Percentiles rank a stretch among this genome's conserved stretches.
phyloP scores from a whole-genome alignment of 2,888 invertebrate genomes.

The Idaea biselata region DNA sequence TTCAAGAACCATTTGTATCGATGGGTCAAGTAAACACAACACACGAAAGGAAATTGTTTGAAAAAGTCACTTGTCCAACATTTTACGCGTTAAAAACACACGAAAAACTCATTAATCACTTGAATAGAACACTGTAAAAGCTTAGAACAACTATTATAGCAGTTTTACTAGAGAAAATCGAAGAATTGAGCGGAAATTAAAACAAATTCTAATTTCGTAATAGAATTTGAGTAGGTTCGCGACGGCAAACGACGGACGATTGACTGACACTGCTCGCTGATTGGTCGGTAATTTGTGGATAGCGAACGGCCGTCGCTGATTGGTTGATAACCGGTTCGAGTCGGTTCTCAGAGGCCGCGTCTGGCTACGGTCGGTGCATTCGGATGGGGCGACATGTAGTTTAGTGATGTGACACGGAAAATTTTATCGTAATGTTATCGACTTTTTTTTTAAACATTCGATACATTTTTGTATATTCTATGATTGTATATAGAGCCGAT shows the following conservation, averaged over 20 bases:
- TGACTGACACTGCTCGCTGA: constrained; percentile 67
- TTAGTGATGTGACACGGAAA: constrained; percentile 54
- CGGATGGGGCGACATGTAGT: constrained; percentile 31
- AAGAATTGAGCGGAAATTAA: constrained; percentile 35
- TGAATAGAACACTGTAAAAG: not conserved
- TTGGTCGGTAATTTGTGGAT: constrained; percentile 70
- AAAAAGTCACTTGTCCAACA: constrained; percentile 65
- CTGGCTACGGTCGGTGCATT: constrained; percentile 70
- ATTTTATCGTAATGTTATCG: too few relatives aligned
- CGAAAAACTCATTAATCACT: constrained; percentile 24
- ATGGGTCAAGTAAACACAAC: constrained; percentile 34
- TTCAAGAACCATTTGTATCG: constrained; percentile 70
- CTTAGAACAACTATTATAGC: not conserved
- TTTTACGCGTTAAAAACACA: constrained; percentile 38
- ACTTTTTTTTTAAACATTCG: not conserved
- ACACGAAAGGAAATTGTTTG: constrained; percentile 33
- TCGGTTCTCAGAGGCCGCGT: constrained; percentile 68
- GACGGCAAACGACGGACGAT: constrained; percentile 46
- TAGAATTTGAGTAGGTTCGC: constrained; percentile 30
- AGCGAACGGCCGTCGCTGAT: constrained; percentile 63
- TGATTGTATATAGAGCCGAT: too few relatives aligned
- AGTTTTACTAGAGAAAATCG: constrained; percentile 30
- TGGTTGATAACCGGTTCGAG: constrained; percentile 70
- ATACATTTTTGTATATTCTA: constrained; percentile 34
- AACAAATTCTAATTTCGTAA: constrained; percentile 7